Evolutionary conservation across 1,140 invertebrate species (phyloP).

Genomic region (Charaxes varanes): DNA sequence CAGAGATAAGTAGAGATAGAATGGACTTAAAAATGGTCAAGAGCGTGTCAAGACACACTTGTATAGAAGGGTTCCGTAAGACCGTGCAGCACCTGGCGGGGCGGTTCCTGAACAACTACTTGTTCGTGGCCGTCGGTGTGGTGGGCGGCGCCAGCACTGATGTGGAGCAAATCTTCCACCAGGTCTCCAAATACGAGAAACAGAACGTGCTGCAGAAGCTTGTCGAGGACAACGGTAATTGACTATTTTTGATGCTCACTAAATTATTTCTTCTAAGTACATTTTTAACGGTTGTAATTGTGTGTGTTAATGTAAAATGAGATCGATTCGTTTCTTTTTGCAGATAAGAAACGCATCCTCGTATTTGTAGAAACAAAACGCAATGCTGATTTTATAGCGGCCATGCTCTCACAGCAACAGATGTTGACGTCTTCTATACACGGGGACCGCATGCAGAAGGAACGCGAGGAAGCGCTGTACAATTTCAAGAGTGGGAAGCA

Average conservation of each 20-base stretch:
- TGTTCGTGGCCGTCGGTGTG: constrained; percentile 90
- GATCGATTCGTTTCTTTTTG: constrained; percentile 4
- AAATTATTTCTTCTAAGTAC: too few relatives aligned
- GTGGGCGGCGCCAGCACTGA: constrained; percentile 93
- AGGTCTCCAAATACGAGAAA: constrained; percentile 86
- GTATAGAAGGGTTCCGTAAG: too few relatives aligned
- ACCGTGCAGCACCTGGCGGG: constrained; percentile 85
- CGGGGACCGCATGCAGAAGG: constrained; percentile 91
- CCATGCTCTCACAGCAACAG: constrained; percentile 79
- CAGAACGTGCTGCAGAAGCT: constrained; percentile 82
- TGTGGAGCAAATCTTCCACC: constrained; percentile 88
- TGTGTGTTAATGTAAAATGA: background rate
- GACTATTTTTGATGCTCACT: background rate
- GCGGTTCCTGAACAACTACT: constrained; percentile 85
- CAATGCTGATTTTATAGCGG: constrained; percentile 90
- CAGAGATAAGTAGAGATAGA: too few relatives aligned
- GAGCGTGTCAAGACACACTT: too few relatives aligned
- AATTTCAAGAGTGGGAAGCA: constrained; percentile 87
- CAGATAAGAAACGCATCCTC: constrained; percentile 77
- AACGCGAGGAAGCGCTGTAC: constrained; percentile 89
- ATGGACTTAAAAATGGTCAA: too few relatives aligned
- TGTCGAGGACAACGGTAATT: constrained; percentile 76
- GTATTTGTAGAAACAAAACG: constrained; percentile 94
- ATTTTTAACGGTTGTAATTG: too few relatives aligned
- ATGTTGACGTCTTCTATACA: constrained; percentile 92